Evolutionary conservation across 2,888 invertebrate species (phyloP).

Genomic region (Ischnura elegans): DNA sequence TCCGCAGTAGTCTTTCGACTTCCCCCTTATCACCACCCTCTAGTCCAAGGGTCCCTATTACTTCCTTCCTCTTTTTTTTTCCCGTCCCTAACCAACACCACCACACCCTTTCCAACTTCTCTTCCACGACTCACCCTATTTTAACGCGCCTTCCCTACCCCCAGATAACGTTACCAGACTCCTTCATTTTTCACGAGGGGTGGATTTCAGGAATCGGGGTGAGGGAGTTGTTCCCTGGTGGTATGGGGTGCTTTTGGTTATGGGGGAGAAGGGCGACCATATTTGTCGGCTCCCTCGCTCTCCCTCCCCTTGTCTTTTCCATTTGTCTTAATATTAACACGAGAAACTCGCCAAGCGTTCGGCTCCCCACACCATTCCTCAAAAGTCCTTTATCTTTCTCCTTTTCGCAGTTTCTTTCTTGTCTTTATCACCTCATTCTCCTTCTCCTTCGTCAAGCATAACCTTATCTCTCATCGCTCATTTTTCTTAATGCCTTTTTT

Average conservation of each 20-base stretch:
- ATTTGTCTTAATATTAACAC: constrained; percentile 67
- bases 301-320: constrained; percentile 3
- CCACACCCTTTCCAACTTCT: too few species aligned
- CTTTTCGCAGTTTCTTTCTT: neutral
- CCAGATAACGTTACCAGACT: constrained; percentile 45
- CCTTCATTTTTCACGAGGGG: constrained; percentile 50
- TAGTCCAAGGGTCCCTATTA: neutral
- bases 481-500: constrained; percentile 20
- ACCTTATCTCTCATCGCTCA: neutral
- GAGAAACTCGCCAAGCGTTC: constrained; percentile 16
- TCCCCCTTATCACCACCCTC: neutral
- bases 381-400: neutral
- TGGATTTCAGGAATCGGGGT: neutral
- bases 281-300: neutral
- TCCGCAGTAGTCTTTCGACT: neutral
- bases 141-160: neutral
- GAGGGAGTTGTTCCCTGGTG: too few species aligned
- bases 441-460: too few species aligned
- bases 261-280: neutral
- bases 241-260: too few species aligned
- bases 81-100: neutral
- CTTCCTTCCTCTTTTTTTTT: neutral
- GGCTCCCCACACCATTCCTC: neutral
- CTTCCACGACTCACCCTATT: neutral
- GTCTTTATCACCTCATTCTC: neutral